Evolutionary conservation across 2,888 invertebrate species (phyloP).

Genomic region (Phalera bucephala): DNA sequence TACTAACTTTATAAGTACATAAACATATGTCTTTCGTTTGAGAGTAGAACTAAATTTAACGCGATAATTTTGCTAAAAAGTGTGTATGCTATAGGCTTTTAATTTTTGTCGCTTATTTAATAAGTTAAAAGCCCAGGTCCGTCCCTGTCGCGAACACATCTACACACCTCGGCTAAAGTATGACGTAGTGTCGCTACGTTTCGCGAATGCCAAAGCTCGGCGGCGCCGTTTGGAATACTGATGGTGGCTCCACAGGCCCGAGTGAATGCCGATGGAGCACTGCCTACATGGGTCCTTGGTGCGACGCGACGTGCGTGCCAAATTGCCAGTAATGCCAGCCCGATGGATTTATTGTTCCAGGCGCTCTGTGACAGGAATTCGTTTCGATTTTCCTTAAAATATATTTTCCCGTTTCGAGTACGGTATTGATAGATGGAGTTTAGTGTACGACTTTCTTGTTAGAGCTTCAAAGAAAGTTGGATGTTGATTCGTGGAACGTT

Average conservation of each 20-base stretch:
- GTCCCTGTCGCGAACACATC: constrained; percentile 47
- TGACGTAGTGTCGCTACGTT: constrained; percentile 75
- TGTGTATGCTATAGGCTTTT: no score
- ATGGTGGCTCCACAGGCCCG: constrained; percentile 35
- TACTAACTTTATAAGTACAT: no score
- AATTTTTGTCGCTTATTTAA: no score
- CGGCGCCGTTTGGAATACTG: constrained; percentile 46
- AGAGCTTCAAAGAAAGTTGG: neutral
- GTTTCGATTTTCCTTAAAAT: constrained; percentile 31
- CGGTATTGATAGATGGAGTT: constrained; percentile 9
- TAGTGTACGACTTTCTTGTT: constrained; percentile 1
- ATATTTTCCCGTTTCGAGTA: constrained; percentile 20
- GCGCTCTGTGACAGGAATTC: constrained; percentile 36
- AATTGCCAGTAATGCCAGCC: constrained; percentile 38
- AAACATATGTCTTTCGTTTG: no score
- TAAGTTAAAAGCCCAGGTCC: no score
- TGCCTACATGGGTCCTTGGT: constrained; percentile 50
- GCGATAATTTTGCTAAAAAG: no score
- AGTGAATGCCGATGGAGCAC: constrained; percentile 47
- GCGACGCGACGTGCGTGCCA: constrained; percentile 36
- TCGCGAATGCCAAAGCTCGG: constrained; percentile 51
- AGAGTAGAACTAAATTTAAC: no score
- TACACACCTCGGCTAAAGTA: constrained; percentile 62
- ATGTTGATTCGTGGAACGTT: neutral
- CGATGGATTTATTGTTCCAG: constrained; percentile 50